Evolutionary conservation across 2,113 vertebrate genomes (phyloP), one percentile per base, ranked within the genome.

Genomic region (Leucoraja erinaceus): DNA sequence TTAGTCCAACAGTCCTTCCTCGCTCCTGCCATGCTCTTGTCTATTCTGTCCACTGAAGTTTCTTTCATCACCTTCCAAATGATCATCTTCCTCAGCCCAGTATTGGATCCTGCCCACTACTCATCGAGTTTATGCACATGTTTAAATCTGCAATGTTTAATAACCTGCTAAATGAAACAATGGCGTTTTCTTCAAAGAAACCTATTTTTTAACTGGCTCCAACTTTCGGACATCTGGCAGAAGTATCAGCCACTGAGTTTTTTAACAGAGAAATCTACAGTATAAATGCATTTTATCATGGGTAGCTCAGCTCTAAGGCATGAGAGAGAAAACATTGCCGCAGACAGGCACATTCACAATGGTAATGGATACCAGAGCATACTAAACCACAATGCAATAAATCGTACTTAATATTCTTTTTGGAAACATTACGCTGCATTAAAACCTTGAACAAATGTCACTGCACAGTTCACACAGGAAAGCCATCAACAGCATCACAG

Each of bases 381-480:
- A 86, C 56, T 86, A 63, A 86, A 63, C 59, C 56, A 63, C 56
- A 86, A 63, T 86, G 56, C 56, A 86, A n/a, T 63, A 18, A 86
- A 31, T 31, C n/a, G 25, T 84, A 25, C 54, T 61, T 84, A 61
- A 84, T 59, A 84, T 63, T 86, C 56, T 86, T 86, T 72, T 61
- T 86, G 81, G 83, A 59, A 63, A 59, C 56, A 86, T 63, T 86
- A 28, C 56, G 63, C 56, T 63, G 59, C 59, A 86, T 61, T 86
- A 59, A 63, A 86, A 63, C 28, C 56, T 63, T 86, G 61, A n/a
- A 86, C 83, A 86, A 86, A 86, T 86, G 83, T 86, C 83, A 86
- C 83, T 31, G 28, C 83, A 86, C 83, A 86, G 61, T 31, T 63
- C 83, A 86, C 28, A 86, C 59, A 86, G 61, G 83, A 61, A 86